Base-by-base conservation (phyloP, 2,113 vertebrate genomes). In the Dendrocopos noguchii region DNA sequence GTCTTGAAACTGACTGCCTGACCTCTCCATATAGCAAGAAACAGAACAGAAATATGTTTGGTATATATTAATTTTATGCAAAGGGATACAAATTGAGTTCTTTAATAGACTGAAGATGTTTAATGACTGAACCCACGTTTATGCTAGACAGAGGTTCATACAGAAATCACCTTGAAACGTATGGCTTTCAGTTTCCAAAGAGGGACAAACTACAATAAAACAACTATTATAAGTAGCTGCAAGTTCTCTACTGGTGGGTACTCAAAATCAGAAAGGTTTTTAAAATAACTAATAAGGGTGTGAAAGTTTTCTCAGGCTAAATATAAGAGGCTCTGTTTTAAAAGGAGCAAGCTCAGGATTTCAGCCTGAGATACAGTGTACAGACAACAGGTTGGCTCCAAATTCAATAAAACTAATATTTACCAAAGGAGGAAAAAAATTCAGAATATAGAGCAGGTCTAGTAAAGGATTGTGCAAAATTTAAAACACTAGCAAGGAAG, bases 321-420 rank as follows among this genome's bases (percentile, higher is more conserved):
- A 84, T 61, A 91, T 10, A 84, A 61, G 34, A 78, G 28, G 33
- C 25, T 73, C 20, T 3, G 0, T 60, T 91, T 91, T 60, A 56
- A 81, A 88, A 88, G 68, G 36, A 88, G 52, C 19, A 85, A 61
- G 22, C 36, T 88, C 53, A 20, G 33, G 70, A 80, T 71, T 83
- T 83, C 50, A 90, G 53, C 28, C 73, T 72, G 59, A 75, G 57
- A 78, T 33, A 55, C 29, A 80, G 65, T 1, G 0, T 22, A 75
- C 73, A 88, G 50, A 86, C 18, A 55, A 84, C 1, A 0, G 13
- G 47, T 72, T 88, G 90, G 39, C 65, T 78, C 20, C 66, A 80
- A 88, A 78, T 93, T 86, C 80, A 84, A 28, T 81, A 65, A 50
- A 90, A 79, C 44, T 75, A 86, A 36, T 78, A 67, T 88, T 91